Percentiles rank a stretch among this genome's conserved stretches.
phyloP scores from a whole-genome alignment of 2,888 invertebrate genomes.

The Cyclophora albipunctata region DNA sequence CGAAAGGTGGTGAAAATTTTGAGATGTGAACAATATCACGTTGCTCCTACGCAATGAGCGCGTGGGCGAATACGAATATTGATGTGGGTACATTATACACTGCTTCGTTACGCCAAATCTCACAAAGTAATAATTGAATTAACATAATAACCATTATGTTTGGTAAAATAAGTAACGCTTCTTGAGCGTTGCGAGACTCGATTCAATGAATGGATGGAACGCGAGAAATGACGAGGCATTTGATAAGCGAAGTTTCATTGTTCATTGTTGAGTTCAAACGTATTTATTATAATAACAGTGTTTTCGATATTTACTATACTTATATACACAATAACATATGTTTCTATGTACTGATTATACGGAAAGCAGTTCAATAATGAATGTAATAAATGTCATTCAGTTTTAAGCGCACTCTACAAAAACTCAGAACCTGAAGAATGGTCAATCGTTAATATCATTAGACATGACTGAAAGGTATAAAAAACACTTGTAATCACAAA shows the following conservation, averaged over 20 bases:
- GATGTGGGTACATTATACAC: slow-evolving; percentile 34
- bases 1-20: slow-evolving; percentile 44
- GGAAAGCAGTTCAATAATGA: no score
- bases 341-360: no score
- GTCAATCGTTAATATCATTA: no score
- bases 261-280: slow-evolving; percentile 23
- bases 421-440: no score
- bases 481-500: no score
- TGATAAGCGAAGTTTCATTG: slow-evolving; percentile 26
- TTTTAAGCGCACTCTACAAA: no score
- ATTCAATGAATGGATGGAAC: slow-evolving; percentile 29
- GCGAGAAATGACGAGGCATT: slow-evolving; percentile 23
- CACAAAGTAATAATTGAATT: slow-evolving; percentile 35
- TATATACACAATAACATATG: no score
- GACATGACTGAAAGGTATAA: no score
- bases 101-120: slow-evolving; percentile 42
- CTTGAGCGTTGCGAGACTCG: slow-evolving; percentile 11
- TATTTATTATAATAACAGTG: slow-evolving; percentile 10
- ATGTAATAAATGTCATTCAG: no score
- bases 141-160: slow-evolving; percentile 26
- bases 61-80: slow-evolving; percentile 56
- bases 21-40: slow-evolving; percentile 32
- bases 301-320: no score
- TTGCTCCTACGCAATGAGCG: slow-evolving; percentile 33
- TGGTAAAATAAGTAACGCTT: slow-evolving; percentile 11